These are phyloP conservation scores for Amblyopsis rosae DNA, from an alignment of 2,113 vertebrate species.

Conservation along the genomic window DNA sequence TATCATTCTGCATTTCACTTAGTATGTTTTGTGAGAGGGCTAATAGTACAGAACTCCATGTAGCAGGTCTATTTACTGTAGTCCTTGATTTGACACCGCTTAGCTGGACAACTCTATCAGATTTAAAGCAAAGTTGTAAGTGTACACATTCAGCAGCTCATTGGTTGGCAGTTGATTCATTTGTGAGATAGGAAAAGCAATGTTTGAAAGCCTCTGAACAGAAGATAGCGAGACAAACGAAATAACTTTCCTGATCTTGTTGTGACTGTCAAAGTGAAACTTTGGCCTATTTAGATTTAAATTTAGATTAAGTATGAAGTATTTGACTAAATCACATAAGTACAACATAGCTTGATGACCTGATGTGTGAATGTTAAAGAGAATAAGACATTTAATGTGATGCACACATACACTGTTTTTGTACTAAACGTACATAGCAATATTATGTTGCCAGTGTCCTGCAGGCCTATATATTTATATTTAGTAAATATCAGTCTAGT, in stretches of 20 bases:
- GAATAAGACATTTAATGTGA: too few species aligned
- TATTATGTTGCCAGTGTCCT: too few species aligned
- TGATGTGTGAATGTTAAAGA: too few species aligned
- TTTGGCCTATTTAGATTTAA: too few species aligned
- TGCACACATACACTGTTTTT: too few species aligned
- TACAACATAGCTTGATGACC: too few species aligned
- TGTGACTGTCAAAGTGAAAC: background rate
- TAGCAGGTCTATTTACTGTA: background rate
- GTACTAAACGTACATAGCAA: too few species aligned
- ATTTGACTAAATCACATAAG: too few species aligned
- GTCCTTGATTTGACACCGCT: conserved; percentile 37
- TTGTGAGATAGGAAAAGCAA: conserved; percentile 14
- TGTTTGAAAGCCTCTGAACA: conserved; percentile 12
- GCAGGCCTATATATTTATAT: too few species aligned
- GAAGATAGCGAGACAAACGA: conserved; percentile 30
- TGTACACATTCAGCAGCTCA: conserved; percentile 8
- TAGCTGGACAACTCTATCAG: background rate
- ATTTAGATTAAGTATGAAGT: too few species aligned
- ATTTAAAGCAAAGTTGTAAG: conserved; percentile 18
- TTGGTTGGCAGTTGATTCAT: conserved; percentile 6
- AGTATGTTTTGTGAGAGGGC: too few species aligned
- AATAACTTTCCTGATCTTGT: conserved; percentile 18
- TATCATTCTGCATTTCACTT: conserved; percentile 3
- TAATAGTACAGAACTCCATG: background rate
- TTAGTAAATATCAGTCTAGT: too few species aligned